Evolutionary conservation across 2,113 vertebrate species (phyloP), one percentile per base, ranked within the genome.

Genomic region (Podarcis cretensis): DNA sequence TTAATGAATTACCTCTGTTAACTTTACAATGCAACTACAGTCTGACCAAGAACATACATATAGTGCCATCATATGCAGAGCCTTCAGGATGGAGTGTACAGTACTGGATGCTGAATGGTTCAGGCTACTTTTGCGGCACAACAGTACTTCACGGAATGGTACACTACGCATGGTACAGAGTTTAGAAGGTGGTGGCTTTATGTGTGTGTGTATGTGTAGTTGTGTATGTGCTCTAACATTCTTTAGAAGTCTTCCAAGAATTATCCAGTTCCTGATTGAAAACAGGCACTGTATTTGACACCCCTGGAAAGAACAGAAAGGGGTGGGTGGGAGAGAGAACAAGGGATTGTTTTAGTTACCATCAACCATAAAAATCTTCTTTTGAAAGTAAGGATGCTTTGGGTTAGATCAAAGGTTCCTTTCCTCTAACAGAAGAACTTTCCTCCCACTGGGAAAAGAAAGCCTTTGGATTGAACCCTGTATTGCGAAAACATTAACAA

Each of bases 1-100:
- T 96, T 96, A 97, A 96, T 95, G 97, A 94, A 93, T 95, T 96
- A 97, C 96, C 95, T 95, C 94, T 95, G 94, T 96, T 96, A 96
- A 97, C 93, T 96, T 89, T 95, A 97, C 83, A 68, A 96, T 96
- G 96, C 94, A 95, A 93, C 94, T 97, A 96, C 90, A 91, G 93
- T 78, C 95, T 96, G 96, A 97, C 92, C 97, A 96, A 96, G 94
- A 95, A 96, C 96, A 95, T 77, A 93, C 89, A 93, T 54, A 92
- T 75, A 88, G 94, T 94, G 95, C 89, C 93, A 48, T 91, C 93
- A 93, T 87, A 16, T 4, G 90, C 90, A 82, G 90, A 92, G 95
- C 95, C 87, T 81, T 12, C 32, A 75, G 87, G 92, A 6, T 25
- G 89, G 96, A 89, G 63, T 87, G 93, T 90, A 89, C 1, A 95